A percentile compares a stretch with the other conserved stretches of the same genome.
phyloP scores from a whole-genome alignment of 2,888 invertebrate genomes.

The Blomia tropicalis region DNA sequence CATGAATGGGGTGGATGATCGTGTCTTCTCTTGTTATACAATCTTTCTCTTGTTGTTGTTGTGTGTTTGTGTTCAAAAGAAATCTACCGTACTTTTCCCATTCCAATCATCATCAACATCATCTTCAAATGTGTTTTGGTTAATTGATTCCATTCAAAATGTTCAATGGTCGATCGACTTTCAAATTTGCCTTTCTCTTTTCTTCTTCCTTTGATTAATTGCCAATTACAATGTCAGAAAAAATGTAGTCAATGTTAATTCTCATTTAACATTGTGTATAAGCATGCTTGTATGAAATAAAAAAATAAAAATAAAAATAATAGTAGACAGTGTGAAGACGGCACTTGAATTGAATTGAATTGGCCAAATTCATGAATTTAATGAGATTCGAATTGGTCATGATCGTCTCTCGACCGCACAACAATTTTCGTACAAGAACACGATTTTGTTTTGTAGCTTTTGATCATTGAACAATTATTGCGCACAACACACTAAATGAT shows the following conservation, averaged over 20 bases:
- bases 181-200: too few species aligned
- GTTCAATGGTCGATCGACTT: not conserved
- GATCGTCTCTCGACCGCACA: not conserved
- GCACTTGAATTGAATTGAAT: too few species aligned
- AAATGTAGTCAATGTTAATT: not conserved
- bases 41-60: not conserved
- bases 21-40: too few species aligned
- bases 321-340: too few species aligned
- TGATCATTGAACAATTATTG: not conserved
- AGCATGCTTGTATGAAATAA: not conserved
- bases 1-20: too few species aligned
- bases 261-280: too few species aligned
- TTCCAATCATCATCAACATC: too few species aligned
- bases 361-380: conserved; percentile 14
- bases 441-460: too few species aligned
- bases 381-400: conserved; percentile 8
- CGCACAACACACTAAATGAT: not conserved
- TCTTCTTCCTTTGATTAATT: not conserved
- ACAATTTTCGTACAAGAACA: not conserved
- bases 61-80: not conserved
- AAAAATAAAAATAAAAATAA: too few species aligned
- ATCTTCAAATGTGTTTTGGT: conserved; percentile 1
- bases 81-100: too few species aligned
- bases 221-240: not conserved
- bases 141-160: not conserved